Conservation (phyloP, 2,113 vertebrate species). For the Ictalurus punctatus region DNA sequence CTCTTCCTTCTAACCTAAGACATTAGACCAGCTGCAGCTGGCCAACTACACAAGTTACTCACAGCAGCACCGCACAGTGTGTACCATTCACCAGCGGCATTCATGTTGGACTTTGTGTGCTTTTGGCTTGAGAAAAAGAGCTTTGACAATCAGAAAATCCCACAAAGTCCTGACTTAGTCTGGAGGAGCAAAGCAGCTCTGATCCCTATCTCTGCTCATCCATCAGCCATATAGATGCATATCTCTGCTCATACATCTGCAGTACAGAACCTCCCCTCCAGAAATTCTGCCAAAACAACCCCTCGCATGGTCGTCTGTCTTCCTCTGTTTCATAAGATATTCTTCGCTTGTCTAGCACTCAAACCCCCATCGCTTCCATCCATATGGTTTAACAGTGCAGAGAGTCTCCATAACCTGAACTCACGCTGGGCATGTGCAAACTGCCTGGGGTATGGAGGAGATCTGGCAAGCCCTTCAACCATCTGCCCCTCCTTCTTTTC, state of each 20-base stretch:
- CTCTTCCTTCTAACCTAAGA: conserved; percentile 44
- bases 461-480: conserved; percentile 46
- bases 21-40: conserved; percentile 44
- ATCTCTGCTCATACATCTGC: conserved; percentile 52
- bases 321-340: conserved; percentile 61
- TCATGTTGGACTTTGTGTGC: conserved; percentile 29
- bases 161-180: conserved; percentile 17
- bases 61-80: conserved; percentile 15
- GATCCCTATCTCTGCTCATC: conserved; percentile 54
- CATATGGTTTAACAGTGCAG: conserved; percentile 47
- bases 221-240: conserved; percentile 44
- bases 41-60: background rate
- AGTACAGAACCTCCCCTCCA: conserved; percentile 22
- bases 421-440: conserved; percentile 59
- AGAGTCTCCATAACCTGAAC: conserved; percentile 61
- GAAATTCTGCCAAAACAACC: background rate
- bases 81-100: conserved; percentile 17
- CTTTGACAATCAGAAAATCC: background rate
- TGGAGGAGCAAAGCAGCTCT: conserved; percentile 38
- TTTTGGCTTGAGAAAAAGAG: conserved; percentile 35
- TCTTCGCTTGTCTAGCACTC: conserved; percentile 56
- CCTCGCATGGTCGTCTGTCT: conserved; percentile 34
- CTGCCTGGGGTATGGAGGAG: conserved; percentile 54
- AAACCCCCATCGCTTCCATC: conserved; percentile 31
- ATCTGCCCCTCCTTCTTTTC: conserved; percentile 12